Evolutionary conservation across 2,797 vertebrate species (phyloP).

Genomic region (Alcedo quadribrachys): DNA sequence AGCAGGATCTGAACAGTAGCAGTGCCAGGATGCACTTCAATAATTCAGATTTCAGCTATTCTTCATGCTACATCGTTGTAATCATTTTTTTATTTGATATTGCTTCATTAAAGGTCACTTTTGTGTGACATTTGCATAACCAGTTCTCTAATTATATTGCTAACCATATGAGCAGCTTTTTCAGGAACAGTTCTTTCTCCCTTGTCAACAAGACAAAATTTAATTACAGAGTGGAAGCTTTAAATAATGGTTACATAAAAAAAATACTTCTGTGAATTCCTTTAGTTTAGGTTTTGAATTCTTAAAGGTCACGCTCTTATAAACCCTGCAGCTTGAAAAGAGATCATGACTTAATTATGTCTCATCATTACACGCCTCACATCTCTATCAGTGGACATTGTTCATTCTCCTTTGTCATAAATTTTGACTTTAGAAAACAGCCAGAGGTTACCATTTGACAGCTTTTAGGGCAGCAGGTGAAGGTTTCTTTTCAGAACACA

Average conservation of each 20-base stretch:
- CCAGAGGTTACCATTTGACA: not conserved
- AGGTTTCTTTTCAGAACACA: not conserved
- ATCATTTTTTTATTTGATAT: slow-evolving; percentile 4
- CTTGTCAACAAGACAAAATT: slow-evolving; percentile 44
- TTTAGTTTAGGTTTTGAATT: not conserved
- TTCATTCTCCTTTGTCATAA: not conserved
- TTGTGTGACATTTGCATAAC: slow-evolving; percentile 49
- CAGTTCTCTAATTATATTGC: slow-evolving; percentile 43
- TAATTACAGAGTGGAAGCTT: slow-evolving; percentile 46
- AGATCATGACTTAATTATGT: not conserved
- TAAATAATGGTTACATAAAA: slow-evolving; percentile 37
- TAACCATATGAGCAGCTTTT: slow-evolving; percentile 44
- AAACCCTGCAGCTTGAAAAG: not conserved
- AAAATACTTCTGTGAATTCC: slow-evolving; percentile 30
- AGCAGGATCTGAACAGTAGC: not conserved
- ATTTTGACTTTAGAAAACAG: not conserved
- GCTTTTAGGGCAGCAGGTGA: not conserved
- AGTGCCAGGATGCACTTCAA: not conserved
- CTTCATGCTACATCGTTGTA: not conserved
- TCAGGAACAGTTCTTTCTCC: slow-evolving; percentile 49
- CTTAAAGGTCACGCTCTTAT: not conserved
- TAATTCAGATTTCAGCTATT: not conserved
- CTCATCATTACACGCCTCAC: not conserved
- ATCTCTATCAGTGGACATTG: not conserved
- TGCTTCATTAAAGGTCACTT: slow-evolving; percentile 40